Evolutionary conservation across 2,797 vertebrate genomes (phyloP).

Genomic region (Distichodus sexfasciatus): DNA sequence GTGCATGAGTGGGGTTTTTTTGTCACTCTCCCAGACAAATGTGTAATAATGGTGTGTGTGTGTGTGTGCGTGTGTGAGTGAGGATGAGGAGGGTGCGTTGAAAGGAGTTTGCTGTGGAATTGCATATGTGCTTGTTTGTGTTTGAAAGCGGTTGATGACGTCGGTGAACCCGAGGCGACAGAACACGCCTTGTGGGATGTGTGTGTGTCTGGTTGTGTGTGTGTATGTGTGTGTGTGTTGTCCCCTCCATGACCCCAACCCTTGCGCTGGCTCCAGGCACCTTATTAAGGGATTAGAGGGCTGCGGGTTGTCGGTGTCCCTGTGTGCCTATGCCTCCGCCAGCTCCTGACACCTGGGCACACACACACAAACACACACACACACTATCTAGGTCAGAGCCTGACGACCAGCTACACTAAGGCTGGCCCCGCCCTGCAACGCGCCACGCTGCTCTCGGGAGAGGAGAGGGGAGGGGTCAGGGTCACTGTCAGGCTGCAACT

Average conservation of each 20-base stretch:
- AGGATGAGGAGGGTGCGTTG: too few relatives aligned
- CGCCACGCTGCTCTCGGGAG: slow-evolving; percentile 26
- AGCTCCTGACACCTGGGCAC: slow-evolving; percentile 50
- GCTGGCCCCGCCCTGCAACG: slow-evolving; percentile 47
- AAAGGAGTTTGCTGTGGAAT: too few relatives aligned
- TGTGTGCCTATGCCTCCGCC: slow-evolving; percentile 45
- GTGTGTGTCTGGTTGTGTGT: slow-evolving; percentile 18
- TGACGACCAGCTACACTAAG: slow-evolving; percentile 50
- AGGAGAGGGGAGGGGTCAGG: slow-evolving; percentile 48
- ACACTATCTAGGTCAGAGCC: slow-evolving; percentile 50
- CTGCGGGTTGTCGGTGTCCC: slow-evolving; percentile 72
- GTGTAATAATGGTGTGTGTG: neutral
- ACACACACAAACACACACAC: slow-evolving; percentile 40
- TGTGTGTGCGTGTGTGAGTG: neutral
- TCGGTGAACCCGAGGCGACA: slow-evolving; percentile 29
- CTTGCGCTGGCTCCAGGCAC: slow-evolving; percentile 66
- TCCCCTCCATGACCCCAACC: slow-evolving; percentile 61
- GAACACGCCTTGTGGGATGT: slow-evolving; percentile 27
- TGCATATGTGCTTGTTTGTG: too few relatives aligned
- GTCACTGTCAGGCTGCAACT: slow-evolving; percentile 56
- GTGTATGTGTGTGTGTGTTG: slow-evolving; percentile 33
- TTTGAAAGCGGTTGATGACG: slow-evolving; percentile 12
- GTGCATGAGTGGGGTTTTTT: neutral
- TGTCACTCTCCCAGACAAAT: neutral
- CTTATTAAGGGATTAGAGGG: slow-evolving; percentile 76